Conservation (phyloP, 2,888 invertebrate species). For the Tenthredo livida region DNA sequence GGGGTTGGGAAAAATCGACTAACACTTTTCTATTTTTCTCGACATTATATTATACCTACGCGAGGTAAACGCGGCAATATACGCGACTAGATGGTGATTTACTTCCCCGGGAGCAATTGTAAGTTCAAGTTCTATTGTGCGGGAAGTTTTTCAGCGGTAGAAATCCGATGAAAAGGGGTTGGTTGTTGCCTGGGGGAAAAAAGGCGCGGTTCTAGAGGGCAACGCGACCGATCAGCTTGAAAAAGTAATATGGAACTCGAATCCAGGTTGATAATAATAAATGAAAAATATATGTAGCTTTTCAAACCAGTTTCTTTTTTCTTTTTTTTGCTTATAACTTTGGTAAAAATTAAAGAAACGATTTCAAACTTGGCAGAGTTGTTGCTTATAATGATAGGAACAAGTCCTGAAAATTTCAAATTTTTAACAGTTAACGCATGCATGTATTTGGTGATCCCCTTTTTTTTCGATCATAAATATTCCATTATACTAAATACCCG, state of each 20-base stretch:
- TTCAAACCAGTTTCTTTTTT: no score
- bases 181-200: background rate
- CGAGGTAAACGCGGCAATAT: background rate
- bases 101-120: slow-evolving; percentile 7
- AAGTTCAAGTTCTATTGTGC: slow-evolving; percentile 4
- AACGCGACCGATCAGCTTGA: background rate
- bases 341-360: no score
- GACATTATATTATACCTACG: background rate
- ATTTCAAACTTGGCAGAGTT: no score
- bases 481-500: no score
- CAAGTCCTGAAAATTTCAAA: no score
- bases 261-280: slow-evolving; percentile 10
- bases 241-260: slow-evolving; percentile 15
- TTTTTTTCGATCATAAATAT: no score
- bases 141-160: background rate
- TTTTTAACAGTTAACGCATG: no score
- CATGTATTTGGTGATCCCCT: no score
- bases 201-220: background rate
- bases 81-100: background rate
- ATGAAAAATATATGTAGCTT: background rate
- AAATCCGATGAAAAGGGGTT: background rate
- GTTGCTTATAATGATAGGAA: no score
- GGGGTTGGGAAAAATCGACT: background rate
- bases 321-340: no score
- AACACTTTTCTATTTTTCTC: background rate